Evolutionary conservation across 2,797 vertebrate genomes (phyloP).

Genomic region (Rhynchotus rufescens): DNA sequence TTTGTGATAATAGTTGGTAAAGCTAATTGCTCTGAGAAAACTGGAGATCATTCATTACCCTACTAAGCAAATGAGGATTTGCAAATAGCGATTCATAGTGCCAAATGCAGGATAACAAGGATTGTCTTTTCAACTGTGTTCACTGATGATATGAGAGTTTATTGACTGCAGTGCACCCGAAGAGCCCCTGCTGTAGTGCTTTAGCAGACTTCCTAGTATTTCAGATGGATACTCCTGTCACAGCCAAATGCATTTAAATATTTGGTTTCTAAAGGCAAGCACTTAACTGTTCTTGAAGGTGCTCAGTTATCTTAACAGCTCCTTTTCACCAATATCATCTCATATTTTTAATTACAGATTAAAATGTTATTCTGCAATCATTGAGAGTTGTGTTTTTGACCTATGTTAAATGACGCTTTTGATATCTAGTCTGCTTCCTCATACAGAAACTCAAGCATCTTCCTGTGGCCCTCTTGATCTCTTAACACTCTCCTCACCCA

Average conservation of each 20-base stretch:
- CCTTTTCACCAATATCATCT: slow-evolving; percentile 25
- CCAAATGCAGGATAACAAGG: slow-evolving; percentile 34
- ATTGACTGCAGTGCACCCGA: slow-evolving; percentile 37
- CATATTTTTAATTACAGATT: neutral
- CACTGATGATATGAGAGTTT: slow-evolving; percentile 25
- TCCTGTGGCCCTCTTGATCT: neutral
- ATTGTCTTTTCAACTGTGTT: slow-evolving; percentile 31
- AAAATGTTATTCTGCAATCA: neutral
- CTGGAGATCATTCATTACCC: slow-evolving; percentile 68
- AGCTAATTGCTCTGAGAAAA: slow-evolving; percentile 76
- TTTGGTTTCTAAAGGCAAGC: slow-evolving; percentile 42
- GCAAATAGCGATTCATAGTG: slow-evolving; percentile 75
- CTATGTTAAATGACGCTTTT: slow-evolving; percentile 3
- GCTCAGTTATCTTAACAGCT: neutral
- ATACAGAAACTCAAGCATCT: neutral
- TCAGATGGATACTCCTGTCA: slow-evolving; percentile 24
- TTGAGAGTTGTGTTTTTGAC: slow-evolving; percentile 1
- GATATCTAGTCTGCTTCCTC: neutral
- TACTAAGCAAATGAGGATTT: slow-evolving; percentile 71
- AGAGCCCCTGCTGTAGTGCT: slow-evolving; percentile 8
- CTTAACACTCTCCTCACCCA: neutral
- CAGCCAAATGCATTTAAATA: slow-evolving; percentile 44
- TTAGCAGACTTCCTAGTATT: slow-evolving; percentile 9
- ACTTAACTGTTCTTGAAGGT: neutral
- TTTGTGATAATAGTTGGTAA: slow-evolving; percentile 56